These are phyloP conservation scores for Mormyrops attenuatus DNA, from an alignment of 2,797 vertebrate species.

Conservation along the genomic window DNA sequence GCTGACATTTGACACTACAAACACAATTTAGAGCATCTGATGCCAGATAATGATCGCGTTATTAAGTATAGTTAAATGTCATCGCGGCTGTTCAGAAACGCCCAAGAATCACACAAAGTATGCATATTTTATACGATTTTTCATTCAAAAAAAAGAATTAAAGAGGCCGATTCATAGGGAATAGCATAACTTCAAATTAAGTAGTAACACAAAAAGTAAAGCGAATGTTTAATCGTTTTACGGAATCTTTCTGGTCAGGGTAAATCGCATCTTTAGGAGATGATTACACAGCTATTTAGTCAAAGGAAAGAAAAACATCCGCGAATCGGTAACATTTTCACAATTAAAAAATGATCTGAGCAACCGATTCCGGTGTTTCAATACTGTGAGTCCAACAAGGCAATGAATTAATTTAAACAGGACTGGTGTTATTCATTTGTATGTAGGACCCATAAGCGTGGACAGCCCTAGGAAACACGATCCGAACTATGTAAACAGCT, in stretches of 20 bases:
- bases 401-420: neutral
- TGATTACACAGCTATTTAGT: neutral
- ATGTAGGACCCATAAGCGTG: neutral
- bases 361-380: neutral
- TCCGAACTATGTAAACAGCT: constrained; percentile 17
- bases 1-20: neutral
- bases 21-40: neutral
- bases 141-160: neutral
- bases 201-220: neutral
- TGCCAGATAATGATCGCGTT: neutral
- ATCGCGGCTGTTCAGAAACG: neutral
- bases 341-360: neutral
- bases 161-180: neutral
- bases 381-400: neutral
- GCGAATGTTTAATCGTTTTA: neutral
- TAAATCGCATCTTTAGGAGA: neutral
- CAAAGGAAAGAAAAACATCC: neutral
- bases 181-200: neutral
- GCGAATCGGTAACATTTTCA: neutral
- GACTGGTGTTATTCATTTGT: neutral
- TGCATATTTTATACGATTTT: neutral
- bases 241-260: neutral
- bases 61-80: neutral
- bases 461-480: constrained; percentile 18
- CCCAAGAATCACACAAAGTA: constrained; percentile 6